These are phyloP conservation scores for Thomomys bottae DNA, from an alignment of 2,113 vertebrate genomes.

Conservation along the genomic window DNA sequence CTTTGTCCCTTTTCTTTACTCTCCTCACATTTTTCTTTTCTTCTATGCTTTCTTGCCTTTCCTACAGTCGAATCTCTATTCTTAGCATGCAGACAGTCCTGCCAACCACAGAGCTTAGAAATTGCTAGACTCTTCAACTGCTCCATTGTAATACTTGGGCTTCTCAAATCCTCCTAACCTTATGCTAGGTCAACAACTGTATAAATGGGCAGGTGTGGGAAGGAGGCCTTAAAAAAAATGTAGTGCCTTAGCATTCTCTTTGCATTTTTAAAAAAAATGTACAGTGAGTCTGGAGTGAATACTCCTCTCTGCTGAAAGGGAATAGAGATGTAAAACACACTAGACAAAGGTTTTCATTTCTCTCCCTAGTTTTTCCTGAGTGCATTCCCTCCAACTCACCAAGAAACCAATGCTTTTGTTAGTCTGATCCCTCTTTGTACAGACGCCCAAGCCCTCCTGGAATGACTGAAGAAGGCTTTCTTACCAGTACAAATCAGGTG, in stretches of 20 bases:
- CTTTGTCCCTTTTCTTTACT: not conserved
- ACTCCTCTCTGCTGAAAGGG: not conserved
- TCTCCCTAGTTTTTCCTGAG: not conserved
- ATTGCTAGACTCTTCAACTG: not conserved
- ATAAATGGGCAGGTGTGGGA: not conserved
- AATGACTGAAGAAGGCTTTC: slow-evolving; percentile 73
- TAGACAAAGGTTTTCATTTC: not conserved
- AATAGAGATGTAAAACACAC: not conserved
- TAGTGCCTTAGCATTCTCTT: slow-evolving; percentile 7
- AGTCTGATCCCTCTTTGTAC: slow-evolving; percentile 57
- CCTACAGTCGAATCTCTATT: not conserved
- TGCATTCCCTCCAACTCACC: slow-evolving; percentile 36
- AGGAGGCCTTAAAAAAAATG: not conserved
- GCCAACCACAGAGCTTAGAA: not conserved
- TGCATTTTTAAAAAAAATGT: not conserved
- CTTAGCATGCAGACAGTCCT: not conserved
- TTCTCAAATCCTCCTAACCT: not conserved
- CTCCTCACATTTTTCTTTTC: not conserved
- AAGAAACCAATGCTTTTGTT: slow-evolving; percentile 61
- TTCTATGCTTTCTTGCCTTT: slow-evolving; percentile 50
- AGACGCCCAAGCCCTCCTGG: slow-evolving; percentile 61
- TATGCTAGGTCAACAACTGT: not conserved
- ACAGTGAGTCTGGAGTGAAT: slow-evolving; percentile 10
- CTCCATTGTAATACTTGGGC: not conserved
- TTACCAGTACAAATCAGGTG: slow-evolving; percentile 69